Evolutionary conservation across 92 coral and sea anemone genomes (phyloP), one percentile per base, ranked within the genome.

Genomic region (Paramuricea clavata): DNA sequence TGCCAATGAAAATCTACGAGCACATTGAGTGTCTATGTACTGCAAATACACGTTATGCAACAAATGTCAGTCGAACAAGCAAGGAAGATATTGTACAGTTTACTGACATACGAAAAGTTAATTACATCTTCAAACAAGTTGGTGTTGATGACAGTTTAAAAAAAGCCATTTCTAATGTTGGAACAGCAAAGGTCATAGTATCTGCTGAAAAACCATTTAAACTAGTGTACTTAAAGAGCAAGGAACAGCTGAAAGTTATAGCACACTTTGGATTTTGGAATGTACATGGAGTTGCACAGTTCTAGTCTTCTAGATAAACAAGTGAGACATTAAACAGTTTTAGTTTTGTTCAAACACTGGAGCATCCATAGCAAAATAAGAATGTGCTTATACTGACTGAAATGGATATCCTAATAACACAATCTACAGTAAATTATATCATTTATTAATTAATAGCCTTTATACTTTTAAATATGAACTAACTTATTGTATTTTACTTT

Each of bases 41-140:
- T 6, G 72, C 72, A 65, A 65, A 65, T 28, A 65, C 34, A 65
- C 25, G 35, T 65, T 65, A 27, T 65, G 72, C 0, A 65, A 65
- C 32, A 27, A 27, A 27, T 65, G 33, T 65, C 35, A n/a, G 32
- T 65, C 35, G 41, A 10, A 7, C 35, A 15, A 33, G 28, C 4
- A 65, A 65, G 41, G 72, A 65, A 65, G 41, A 65, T 33, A 65
- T 65, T 65, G 72, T 65, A 13, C 34, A 7, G 41, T 65, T 65
- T 8, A 8, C 42, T 36, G 42, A 36, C 8, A 36, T 36, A n/a
- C n/a, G n/a, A n/a, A n/a, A n/a, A n/a, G 72, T 65, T 34, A 65
- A 65, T 7, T 65, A 65, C 17, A 7, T 65, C 15, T 65, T 65
- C n/a, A 13, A 23, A 13, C 34, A 65, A 27, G 72, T 33, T 65